phyloP scores from a whole-genome alignment of 2,797 vertebrate genomes.

The Lepus townsendii region DNA sequence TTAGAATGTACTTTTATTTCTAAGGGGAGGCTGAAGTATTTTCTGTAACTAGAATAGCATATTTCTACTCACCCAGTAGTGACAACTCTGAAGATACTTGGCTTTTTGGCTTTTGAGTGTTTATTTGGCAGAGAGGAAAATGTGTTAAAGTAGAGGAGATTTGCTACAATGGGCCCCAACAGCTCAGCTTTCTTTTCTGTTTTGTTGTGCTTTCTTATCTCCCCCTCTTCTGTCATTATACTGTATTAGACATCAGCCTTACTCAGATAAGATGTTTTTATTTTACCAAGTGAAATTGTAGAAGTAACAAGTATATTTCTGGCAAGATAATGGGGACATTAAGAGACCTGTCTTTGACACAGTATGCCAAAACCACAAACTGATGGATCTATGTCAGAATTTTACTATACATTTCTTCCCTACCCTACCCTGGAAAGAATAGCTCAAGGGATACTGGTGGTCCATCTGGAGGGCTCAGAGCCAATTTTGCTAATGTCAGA shows the following conservation, averaged over 20 bases:
- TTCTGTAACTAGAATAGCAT: not conserved
- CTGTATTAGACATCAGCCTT: not conserved
- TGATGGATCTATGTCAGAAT: not conserved
- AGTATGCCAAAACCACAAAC: constrained; percentile 25
- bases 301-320: constrained; percentile 56
- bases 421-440: not conserved
- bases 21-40: not conserved
- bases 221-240: not conserved
- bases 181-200: not conserved
- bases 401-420: not conserved
- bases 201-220: not conserved
- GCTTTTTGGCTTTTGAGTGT: not conserved
- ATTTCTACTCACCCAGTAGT: not conserved
- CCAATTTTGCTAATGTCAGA: not conserved
- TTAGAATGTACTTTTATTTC: constrained; percentile 23
- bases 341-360: constrained; percentile 55
- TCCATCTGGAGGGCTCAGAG: constrained; percentile 24
- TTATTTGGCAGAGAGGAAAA: constrained; percentile 31
- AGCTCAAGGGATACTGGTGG: not conserved
- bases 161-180: not conserved
- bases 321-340: not conserved
- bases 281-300: constrained; percentile 53
- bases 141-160: not conserved
- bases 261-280: constrained; percentile 40
- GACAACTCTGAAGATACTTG: not conserved